Base-by-base conservation (phyloP, 2,113 vertebrate genomes). In the Clupea harengus region DNA sequence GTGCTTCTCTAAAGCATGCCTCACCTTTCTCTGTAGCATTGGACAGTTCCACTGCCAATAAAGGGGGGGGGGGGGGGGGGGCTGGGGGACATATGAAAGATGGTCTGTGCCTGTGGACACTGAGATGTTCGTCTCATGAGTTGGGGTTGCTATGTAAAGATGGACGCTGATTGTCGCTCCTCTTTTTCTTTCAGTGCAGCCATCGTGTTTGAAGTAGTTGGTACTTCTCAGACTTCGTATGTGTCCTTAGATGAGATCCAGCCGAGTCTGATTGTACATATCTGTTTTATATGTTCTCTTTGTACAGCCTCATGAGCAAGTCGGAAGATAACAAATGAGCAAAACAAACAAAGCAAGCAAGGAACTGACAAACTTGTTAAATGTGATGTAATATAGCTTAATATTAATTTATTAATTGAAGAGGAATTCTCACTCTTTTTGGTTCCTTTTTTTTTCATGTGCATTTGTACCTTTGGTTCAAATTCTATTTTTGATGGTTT, bases 1-100 rank as follows among this genome's bases (percentile, higher is more conserved):
- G 81, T 25, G 83, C 81, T 47, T 91, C 88, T 91, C 64, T 0
- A 28, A 87, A 87, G 39, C 46, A 47, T 10, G 89, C 87, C 82
- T 93, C 89, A 90, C 90, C 91, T 92, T 91, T 92, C 85, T 91
- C 90, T 91, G 93, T 94, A 92, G 93, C 93, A 89, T 93, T 86
- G 92, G 75, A 89, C 81, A 25, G 85, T 84, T 85, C 89, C 89
- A 86, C 81, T 64, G 88, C 75, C 9, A 49, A 85, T 44, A 81
- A 1, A n/a, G n/a, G 52, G 87, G 85, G 86, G 88, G 91, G 88
- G 17, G 84, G 86, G 75, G 86, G 88, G 85, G 75, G 52, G 39
- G 85, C 86, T 81, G 82, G 85, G 3, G 15, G 46, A 44, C 82
- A 67, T 72, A 75, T 86, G 8, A 1, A 54, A 57, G 78, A 84